A percentile compares a stretch with the other conserved stretches of the same genome.
These are phyloP conservation scores for Cassiopea andromeda DNA, from an alignment of 30 jellyfish, hydroid and myxozoan species.

Conservation along the genomic window DNA sequence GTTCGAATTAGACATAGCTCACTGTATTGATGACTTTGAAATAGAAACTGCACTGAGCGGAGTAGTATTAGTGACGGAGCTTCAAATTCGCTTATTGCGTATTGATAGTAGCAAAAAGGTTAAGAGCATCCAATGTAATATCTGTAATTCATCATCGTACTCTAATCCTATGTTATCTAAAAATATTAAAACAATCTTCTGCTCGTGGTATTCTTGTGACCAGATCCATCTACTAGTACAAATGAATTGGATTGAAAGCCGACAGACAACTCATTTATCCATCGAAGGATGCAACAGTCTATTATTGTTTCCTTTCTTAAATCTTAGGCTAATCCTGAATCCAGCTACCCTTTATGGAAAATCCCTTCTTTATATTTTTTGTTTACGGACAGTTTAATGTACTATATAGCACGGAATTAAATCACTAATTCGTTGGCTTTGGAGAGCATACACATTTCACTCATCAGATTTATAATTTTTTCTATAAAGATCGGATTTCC, in stretches of 20 bases:
- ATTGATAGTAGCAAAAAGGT: neutral
- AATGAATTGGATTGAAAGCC: neutral
- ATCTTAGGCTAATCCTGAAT: neutral
- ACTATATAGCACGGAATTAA: neutral
- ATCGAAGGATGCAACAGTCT: neutral
- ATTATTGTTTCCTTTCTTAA: neutral
- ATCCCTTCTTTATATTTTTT: neutral
- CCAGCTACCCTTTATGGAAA: neutral
- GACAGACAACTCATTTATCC: neutral
- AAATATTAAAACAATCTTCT: neutral
- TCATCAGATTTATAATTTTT: neutral
- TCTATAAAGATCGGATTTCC: neutral
- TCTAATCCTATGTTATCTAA: neutral
- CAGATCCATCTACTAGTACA: neutral
- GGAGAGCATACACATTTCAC: neutral
- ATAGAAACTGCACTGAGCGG: too few species aligned
- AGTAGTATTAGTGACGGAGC: too few species aligned
- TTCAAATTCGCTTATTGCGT: neutral
- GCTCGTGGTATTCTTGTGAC: conserved; percentile 11
- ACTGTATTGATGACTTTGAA: too few species aligned
- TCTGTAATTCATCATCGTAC: neutral
- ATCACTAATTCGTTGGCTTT: neutral
- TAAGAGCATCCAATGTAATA: neutral
- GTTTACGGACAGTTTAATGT: neutral
- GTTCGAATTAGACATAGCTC: too few species aligned